Evolutionary conservation across 2,888 invertebrate species (phyloP).

Genomic region (Heteromyza rotundicornis): DNA sequence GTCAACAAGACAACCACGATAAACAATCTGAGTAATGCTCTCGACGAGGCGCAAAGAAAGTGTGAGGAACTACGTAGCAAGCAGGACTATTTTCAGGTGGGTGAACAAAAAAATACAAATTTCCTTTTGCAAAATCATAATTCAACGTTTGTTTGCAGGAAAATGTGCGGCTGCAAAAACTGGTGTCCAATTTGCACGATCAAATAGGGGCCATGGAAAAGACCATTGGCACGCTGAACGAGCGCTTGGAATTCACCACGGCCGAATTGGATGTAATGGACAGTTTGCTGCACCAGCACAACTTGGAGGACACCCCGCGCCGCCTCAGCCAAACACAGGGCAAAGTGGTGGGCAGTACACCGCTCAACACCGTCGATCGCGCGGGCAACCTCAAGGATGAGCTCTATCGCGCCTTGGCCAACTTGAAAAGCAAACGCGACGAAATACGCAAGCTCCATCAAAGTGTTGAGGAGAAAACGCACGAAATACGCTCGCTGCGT

Average conservation of each 20-base stretch:
- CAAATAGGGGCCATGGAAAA: constrained; percentile 54
- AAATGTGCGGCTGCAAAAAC: constrained; percentile 48
- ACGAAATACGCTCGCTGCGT: constrained; percentile 48
- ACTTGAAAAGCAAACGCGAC: constrained; percentile 64
- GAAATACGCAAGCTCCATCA: constrained; percentile 64
- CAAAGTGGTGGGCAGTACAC: constrained; percentile 51
- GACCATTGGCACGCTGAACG: constrained; percentile 50
- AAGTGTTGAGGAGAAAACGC: constrained; percentile 45
- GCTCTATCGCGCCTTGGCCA: constrained; percentile 62
- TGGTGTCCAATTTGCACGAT: constrained; percentile 48
- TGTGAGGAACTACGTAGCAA: constrained; percentile 58
- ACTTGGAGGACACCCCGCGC: constrained; percentile 43
- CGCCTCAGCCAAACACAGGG: constrained; percentile 42
- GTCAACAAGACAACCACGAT: constrained; percentile 71
- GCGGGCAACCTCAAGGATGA: constrained; percentile 63
- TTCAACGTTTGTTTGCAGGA: constrained; percentile 37
- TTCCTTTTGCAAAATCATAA: neutral
- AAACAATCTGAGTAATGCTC: constrained; percentile 68
- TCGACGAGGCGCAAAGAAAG: constrained; percentile 68
- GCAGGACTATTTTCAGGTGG: constrained; percentile 44
- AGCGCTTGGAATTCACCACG: constrained; percentile 52
- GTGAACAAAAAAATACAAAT: neutral
- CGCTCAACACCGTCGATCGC: constrained; percentile 57
- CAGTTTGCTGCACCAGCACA: constrained; percentile 54
- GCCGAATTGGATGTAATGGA: constrained; percentile 59